A percentile compares a stretch with the other conserved stretches of the same genome.
Evolutionary conservation across 2,113 vertebrate genomes (phyloP).

Genomic region (Nyctereutes procyonoides): DNA sequence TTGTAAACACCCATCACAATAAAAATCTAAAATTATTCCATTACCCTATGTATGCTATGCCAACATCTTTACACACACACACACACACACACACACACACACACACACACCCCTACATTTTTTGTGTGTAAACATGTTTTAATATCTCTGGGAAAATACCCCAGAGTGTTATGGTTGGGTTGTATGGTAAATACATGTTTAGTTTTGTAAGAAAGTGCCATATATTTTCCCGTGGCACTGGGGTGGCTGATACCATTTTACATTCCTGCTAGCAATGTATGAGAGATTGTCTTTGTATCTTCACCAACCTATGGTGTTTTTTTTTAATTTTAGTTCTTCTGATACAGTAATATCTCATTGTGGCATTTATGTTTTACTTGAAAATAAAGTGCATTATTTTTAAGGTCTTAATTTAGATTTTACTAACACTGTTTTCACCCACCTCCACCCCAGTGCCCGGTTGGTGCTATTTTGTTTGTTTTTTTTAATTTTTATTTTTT

Average conservation of each 20-base stretch:
- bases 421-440: neutral
- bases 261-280: neutral
- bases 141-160: conserved; percentile 7
- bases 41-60: neutral
- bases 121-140: conserved; percentile 29
- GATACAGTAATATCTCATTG: neutral
- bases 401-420: conserved; percentile 49
- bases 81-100: neutral
- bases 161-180: neutral
- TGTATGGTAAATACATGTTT: conserved; percentile 45
- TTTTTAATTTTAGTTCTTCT: conserved; percentile 37
- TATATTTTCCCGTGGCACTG: conserved; percentile 3
- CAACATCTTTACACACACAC: neutral
- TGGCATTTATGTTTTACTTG: conserved; percentile 48
- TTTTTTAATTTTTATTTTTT: neutral
- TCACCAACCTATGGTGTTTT: neutral
- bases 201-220: conserved; percentile 44
- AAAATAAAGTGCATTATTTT: conserved; percentile 44
- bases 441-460: neutral
- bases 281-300: neutral
- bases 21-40: neutral
- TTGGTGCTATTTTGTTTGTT: conserved; percentile 33
- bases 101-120: neutral
- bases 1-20: neutral
- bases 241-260: conserved; percentile 35